These are phyloP conservation scores for Crossaster papposus DNA, from an alignment of 53 echinoderm and acorn worm species.

Conservation along the genomic window DNA sequence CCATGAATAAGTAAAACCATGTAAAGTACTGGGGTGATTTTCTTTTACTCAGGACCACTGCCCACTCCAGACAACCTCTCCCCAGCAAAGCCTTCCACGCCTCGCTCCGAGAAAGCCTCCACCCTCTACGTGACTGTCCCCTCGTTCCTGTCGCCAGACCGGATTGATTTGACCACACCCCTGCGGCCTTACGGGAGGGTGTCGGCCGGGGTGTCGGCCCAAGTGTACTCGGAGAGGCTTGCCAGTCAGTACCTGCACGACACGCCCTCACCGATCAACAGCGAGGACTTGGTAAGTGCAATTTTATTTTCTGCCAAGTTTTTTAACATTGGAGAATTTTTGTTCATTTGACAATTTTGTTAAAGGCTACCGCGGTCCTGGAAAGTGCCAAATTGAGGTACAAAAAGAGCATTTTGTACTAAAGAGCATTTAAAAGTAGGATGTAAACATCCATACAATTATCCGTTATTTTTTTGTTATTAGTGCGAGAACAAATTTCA, in stretches of 20 bases:
- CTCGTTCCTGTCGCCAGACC: slow-evolving; percentile 72
- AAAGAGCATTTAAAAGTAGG: too few relatives aligned
- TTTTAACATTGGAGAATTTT: background rate
- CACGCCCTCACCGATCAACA: slow-evolving; percentile 68
- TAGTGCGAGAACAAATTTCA: too few relatives aligned
- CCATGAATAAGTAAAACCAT: too few relatives aligned
- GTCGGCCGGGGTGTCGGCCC: slow-evolving; percentile 57
- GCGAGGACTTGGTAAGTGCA: slow-evolving; percentile 92
- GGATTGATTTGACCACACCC: slow-evolving; percentile 62
- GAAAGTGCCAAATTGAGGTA: too few relatives aligned
- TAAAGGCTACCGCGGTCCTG: too few relatives aligned
- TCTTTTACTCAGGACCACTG: slow-evolving; percentile 69
- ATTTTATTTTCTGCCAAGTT: background rate
- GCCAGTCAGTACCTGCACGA: slow-evolving; percentile 34
- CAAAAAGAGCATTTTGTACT: too few relatives aligned
- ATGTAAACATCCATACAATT: too few relatives aligned
- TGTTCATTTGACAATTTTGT: background rate
- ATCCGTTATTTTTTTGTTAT: too few relatives aligned
- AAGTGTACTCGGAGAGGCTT: slow-evolving; percentile 40
- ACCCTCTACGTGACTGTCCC: slow-evolving; percentile 91
- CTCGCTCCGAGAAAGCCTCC: slow-evolving; percentile 76
- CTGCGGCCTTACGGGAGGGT: slow-evolving; percentile 58
- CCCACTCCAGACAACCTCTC: slow-evolving; percentile 64
- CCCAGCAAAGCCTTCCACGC: slow-evolving; percentile 73
- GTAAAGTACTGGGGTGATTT: too few relatives aligned